A percentile compares a stretch with the other conserved stretches of the same genome.
Conservation (phyloP, 30 jellyfish, hydroid and myxozoan genomes). For the Aurelia sp. region DNA sequence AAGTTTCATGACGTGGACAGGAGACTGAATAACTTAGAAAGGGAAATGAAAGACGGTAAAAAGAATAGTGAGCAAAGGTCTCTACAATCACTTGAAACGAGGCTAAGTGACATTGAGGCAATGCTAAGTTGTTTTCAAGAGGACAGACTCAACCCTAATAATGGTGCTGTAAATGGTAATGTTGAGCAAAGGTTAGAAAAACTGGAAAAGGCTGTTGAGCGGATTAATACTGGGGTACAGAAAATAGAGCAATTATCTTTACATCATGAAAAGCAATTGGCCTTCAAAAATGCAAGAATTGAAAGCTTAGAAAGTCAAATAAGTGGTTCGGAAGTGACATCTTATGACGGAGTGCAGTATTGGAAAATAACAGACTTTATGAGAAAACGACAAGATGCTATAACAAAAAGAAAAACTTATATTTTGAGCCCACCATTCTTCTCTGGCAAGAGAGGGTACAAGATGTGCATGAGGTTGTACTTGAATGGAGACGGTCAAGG, state of each 20-base stretch:
- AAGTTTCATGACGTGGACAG: conserved; percentile 20
- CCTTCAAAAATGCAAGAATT: conserved; percentile 44
- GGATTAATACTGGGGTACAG: neutral
- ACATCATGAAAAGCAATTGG: conserved; percentile 27
- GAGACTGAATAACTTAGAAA: neutral
- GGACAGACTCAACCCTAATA: conserved; percentile 4
- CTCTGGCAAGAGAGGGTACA: conserved; percentile 80
- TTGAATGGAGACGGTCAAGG: conserved; percentile 95
- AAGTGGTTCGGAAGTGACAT: conserved; percentile 44
- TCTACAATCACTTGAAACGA: neutral
- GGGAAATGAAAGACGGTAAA: neutral
- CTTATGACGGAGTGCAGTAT: conserved; percentile 72
- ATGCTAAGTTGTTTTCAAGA: conserved; percentile 58
- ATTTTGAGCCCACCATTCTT: conserved; percentile 79
- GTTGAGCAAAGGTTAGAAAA: conserved; percentile 10
- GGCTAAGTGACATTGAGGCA: conserved; percentile 52
- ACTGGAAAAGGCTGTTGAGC: neutral
- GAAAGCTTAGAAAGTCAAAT: conserved; percentile 60
- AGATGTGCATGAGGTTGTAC: conserved; percentile 79
- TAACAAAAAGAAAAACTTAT: conserved; percentile 66
- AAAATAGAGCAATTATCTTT: neutral
- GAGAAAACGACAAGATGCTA: conserved; percentile 68
- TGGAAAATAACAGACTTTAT: conserved; percentile 79
- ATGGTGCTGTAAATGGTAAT: conserved; percentile 2
- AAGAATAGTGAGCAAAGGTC: neutral